A percentile compares a stretch with the other conserved stretches of the same genome.
phyloP scores from a whole-genome alignment of 1,140 invertebrate genomes.

The Monochamus saltuarius region DNA sequence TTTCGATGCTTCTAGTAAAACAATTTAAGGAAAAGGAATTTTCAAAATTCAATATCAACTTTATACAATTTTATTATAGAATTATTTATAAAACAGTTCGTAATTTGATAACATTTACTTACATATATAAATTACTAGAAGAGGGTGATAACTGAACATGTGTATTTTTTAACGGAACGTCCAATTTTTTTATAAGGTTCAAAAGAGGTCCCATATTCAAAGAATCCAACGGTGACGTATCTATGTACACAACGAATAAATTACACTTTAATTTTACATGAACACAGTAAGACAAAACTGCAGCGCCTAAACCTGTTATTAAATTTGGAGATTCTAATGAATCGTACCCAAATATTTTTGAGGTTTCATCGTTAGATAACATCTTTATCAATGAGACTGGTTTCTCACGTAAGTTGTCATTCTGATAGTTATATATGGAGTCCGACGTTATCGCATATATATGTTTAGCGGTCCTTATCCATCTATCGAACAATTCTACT shows the following conservation, averaged over 20 bases:
- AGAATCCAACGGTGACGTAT: conserved; percentile 40
- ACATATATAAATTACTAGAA: conserved; percentile 42
- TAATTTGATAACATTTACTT: background rate
- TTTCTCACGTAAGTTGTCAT: conserved; percentile 16
- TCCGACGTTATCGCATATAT: conserved; percentile 38
- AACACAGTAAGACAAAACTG: conserved; percentile 37
- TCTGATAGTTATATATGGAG: conserved; percentile 29
- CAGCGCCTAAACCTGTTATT: conserved; percentile 38
- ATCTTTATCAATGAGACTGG: conserved; percentile 27
- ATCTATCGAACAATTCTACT: conserved; percentile 30
- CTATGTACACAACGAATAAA: conserved; percentile 38
- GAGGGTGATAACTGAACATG: conserved; percentile 15
- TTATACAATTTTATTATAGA: no score
- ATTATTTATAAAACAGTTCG: no score
- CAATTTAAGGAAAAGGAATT: no score
- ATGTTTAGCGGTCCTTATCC: conserved; percentile 30
- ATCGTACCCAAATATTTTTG: conserved; percentile 21
- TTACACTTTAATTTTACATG: conserved; percentile 27
- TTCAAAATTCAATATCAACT: no score
- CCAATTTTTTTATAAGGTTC: conserved; percentile 31
- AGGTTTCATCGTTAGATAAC: conserved; percentile 23
- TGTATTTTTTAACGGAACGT: conserved; percentile 13
- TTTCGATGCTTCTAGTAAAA: no score
- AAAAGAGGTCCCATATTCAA: conserved; percentile 36
- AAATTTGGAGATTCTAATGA: conserved; percentile 41